A percentile compares a stretch with the other conserved stretches of the same genome.
Conservation (phyloP, 2,888 invertebrate species). For the Mesoligia furuncula region DNA sequence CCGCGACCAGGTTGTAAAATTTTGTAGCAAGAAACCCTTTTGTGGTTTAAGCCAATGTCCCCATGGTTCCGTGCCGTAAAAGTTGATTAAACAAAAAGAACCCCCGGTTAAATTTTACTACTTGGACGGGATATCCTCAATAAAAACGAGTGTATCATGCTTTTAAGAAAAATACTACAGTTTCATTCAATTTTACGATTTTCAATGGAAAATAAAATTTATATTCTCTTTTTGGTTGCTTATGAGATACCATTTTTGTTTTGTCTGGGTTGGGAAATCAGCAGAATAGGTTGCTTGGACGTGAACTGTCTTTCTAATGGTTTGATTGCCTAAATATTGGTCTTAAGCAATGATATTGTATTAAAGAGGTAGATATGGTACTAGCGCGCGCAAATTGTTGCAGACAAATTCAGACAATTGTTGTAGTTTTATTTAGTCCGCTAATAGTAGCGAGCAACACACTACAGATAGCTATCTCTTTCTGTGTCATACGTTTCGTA, state of each 20-base stretch:
- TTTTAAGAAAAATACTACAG: conserved; percentile 30
- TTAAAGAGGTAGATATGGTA: too few relatives aligned
- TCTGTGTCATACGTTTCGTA: too few relatives aligned
- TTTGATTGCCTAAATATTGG: background rate
- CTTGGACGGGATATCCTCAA: conserved; percentile 55
- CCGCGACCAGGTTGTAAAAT: conserved; percentile 57
- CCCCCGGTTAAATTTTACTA: conserved; percentile 54
- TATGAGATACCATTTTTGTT: background rate
- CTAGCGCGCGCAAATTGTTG: too few relatives aligned
- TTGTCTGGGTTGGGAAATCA: background rate
- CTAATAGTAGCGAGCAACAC: too few relatives aligned
- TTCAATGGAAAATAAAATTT: conserved; percentile 15
- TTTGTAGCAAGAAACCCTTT: conserved; percentile 60
- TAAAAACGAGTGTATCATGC: conserved; percentile 45
- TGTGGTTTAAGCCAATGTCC: conserved; percentile 57
- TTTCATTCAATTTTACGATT: conserved; percentile 34
- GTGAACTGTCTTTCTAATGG: background rate
- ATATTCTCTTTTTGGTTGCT: background rate
- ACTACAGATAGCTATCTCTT: too few relatives aligned
- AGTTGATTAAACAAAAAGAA: conserved; percentile 59
- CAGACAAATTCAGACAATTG: too few relatives aligned
- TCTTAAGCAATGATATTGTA: too few relatives aligned
- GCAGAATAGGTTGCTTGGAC: background rate
- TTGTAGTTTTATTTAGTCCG: too few relatives aligned
- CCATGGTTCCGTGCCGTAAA: conserved; percentile 52